Evolutionary conservation across 2,797 vertebrate genomes (phyloP).

Genomic region (Myiotriccus ornatus): DNA sequence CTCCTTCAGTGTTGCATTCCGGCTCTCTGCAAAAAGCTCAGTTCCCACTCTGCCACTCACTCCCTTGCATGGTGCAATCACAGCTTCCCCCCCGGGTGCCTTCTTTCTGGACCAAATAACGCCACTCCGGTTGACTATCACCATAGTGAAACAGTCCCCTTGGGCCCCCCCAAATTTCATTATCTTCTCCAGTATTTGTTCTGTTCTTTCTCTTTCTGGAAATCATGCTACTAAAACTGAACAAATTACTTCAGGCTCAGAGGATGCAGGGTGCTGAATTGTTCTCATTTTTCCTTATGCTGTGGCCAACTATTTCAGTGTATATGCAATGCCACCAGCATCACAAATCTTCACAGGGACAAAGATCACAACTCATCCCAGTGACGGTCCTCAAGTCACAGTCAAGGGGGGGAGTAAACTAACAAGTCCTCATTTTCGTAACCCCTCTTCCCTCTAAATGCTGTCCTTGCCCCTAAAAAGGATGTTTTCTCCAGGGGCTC

Average conservation of each 20-base stretch:
- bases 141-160: background rate
- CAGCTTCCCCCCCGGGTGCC: background rate
- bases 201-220: conserved; percentile 24
- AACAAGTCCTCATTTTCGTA: background rate
- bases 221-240: conserved; percentile 48
- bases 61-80: background rate
- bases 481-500: background rate
- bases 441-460: background rate
- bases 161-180: background rate
- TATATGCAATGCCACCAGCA: background rate
- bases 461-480: background rate
- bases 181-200: conserved; percentile 8
- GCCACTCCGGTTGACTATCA: background rate
- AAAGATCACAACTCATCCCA: background rate
- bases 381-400: background rate
- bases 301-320: background rate
- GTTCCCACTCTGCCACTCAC: background rate
- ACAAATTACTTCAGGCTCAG: conserved; percentile 34
- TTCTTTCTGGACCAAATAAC: background rate
- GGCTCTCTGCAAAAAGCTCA: background rate
- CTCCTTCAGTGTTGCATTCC: background rate
- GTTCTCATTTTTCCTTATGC: background rate
- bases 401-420: background rate
- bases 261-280: background rate
- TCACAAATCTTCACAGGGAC: background rate